These are phyloP conservation scores for Graptemys geographica DNA, from an alignment of 2,797 vertebrate species.

Conservation along the genomic window DNA sequence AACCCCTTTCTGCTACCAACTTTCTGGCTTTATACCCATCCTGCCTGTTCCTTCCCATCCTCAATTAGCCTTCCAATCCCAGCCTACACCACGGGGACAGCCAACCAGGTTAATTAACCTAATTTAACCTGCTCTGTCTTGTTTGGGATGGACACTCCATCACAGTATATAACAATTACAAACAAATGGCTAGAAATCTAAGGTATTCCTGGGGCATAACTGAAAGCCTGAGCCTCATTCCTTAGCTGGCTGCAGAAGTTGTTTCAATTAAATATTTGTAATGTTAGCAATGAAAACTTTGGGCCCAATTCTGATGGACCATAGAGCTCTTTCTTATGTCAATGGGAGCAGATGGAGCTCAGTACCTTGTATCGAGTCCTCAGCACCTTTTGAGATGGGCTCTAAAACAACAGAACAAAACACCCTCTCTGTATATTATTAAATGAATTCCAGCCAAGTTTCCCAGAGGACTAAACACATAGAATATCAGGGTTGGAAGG, in stretches of 20 bases:
- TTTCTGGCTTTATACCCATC: no score
- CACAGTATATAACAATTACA: no score
- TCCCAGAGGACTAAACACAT: neutral
- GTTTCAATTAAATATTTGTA: neutral
- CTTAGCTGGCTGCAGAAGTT: neutral
- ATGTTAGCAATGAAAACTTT: neutral
- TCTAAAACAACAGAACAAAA: neutral
- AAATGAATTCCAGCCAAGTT: neutral
- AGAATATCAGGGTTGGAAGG: no score
- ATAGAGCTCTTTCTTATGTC: neutral
- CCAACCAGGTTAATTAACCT: no score
- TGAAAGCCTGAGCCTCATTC: neutral
- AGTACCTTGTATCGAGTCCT: neutral
- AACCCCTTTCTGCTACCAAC: no score
- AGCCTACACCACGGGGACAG: no score
- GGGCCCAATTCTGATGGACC: neutral
- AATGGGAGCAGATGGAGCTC: neutral
- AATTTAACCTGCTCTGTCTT: no score
- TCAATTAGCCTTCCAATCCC: no score
- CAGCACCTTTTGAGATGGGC: neutral
- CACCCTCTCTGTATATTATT: neutral
- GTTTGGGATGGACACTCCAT: no score
- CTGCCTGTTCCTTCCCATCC: no score
- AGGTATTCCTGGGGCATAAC: neutral
- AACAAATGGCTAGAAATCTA: neutral